Conservation (phyloP, 2,113 vertebrate species). For the Muscicapa adusta region DNA sequence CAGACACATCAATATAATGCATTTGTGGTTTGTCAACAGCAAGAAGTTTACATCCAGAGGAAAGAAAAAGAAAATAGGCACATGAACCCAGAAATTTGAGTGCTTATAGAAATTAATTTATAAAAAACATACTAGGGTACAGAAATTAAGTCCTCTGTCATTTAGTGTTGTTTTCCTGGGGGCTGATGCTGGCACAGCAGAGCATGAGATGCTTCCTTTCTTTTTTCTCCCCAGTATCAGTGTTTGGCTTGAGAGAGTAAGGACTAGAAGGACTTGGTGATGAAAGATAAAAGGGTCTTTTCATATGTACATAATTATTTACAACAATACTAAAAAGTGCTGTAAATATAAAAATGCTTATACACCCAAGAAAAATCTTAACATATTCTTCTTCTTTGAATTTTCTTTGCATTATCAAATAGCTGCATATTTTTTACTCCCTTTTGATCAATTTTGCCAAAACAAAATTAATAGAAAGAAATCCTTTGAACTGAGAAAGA, state of each 20-base stretch:
- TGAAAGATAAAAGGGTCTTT: not conserved
- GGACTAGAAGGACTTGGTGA: not conserved
- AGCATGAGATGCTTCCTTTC: not conserved
- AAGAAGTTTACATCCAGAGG: not conserved
- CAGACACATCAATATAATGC: not conserved
- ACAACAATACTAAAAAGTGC: not conserved
- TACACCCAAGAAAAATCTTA: not conserved
- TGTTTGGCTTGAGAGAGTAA: not conserved
- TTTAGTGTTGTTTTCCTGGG: not conserved
- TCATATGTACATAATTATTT: not conserved
- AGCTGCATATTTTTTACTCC: not conserved
- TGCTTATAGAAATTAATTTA: not conserved
- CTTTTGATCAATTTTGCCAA: not conserved
- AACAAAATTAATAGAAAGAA: slow-evolving; percentile 19
- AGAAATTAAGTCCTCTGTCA: not conserved
- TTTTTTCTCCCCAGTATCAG: not conserved
- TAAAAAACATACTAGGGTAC: not conserved
- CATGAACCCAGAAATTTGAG: not conserved
- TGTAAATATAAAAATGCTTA: not conserved
- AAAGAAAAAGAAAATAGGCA: not conserved
- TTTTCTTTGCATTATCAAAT: slow-evolving; percentile 17
- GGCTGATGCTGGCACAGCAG: not conserved
- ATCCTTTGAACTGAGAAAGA: not conserved
- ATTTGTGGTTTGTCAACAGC: not conserved
- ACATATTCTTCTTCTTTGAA: not conserved